Percentiles rank a stretch among this genome's conserved stretches.
Evolutionary conservation across 1,140 invertebrate genomes (phyloP).

Genomic region (Trachymyrmex septentrionalis): DNA sequence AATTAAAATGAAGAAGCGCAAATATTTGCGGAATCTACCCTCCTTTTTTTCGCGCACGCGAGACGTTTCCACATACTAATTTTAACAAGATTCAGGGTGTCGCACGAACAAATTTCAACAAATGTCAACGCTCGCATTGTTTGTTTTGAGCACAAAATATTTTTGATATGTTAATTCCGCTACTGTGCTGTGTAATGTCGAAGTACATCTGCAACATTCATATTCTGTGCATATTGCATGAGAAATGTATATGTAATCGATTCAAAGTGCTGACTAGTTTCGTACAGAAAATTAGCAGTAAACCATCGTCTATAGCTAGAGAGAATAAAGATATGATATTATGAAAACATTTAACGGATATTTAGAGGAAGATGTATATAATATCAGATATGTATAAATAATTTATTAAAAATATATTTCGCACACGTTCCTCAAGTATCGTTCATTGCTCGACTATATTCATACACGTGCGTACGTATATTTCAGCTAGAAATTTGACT

Average conservation of each 20-base stretch:
- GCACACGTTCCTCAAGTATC: not conserved
- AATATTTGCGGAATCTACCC: slow-evolving; percentile 63
- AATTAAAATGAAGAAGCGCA: slow-evolving; percentile 74
- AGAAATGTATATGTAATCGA: slow-evolving; percentile 50
- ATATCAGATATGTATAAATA: not conserved
- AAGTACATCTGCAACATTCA: not conserved
- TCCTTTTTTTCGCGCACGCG: slow-evolving; percentile 14
- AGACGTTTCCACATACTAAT: slow-evolving; percentile 34
- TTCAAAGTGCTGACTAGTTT: slow-evolving; percentile 27
- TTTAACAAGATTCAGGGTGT: slow-evolving; percentile 51
- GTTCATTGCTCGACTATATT: not conserved
- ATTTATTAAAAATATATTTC: slow-evolving; percentile 10
- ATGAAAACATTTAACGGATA: slow-evolving; percentile 9
- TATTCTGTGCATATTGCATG: not conserved
- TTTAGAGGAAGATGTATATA: not conserved
- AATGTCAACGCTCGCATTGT: slow-evolving; percentile 34
- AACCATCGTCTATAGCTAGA: not conserved
- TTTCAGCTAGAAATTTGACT: not conserved
- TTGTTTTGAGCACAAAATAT: slow-evolving; percentile 42
- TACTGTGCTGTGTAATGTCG: not conserved
- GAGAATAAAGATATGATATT: not conserved
- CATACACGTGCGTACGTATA: not conserved
- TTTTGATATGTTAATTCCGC: slow-evolving; percentile 57
- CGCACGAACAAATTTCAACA: slow-evolving; percentile 34
- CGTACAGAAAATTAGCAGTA: slow-evolving; percentile 28